phyloP scores from a whole-genome alignment of 2,113 vertebrate species.

The Mus musculus region DNA sequence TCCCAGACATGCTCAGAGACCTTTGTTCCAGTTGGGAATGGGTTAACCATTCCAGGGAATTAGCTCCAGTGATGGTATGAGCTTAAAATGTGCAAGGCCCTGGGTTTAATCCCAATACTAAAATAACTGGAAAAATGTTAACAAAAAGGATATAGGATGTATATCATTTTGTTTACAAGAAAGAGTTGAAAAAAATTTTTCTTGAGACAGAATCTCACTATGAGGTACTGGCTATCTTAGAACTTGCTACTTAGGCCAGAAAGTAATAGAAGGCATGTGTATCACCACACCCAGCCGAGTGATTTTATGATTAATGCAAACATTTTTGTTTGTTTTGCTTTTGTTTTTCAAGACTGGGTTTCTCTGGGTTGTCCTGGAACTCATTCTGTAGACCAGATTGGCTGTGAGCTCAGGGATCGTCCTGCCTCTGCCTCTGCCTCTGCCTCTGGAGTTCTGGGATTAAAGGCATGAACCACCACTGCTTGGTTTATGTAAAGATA shows the following conservation, averaged over 20 bases:
- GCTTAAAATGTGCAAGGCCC: background rate
- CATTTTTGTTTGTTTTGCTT: background rate
- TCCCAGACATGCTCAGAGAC: background rate
- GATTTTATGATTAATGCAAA: background rate
- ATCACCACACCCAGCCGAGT: background rate
- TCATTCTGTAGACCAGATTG: background rate
- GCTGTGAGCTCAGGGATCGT: background rate
- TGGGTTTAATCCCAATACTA: background rate
- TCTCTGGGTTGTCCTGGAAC: background rate
- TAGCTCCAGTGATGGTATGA: background rate
- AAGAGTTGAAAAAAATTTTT: background rate
- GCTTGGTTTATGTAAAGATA: background rate
- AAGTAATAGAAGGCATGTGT: background rate
- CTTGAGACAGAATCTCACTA: too few relatives aligned
- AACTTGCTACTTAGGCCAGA: background rate
- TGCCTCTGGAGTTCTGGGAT: background rate
- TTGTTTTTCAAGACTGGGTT: background rate
- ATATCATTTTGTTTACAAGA: background rate
- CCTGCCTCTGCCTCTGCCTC: background rate
- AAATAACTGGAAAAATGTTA: background rate
- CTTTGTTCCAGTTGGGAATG: background rate
- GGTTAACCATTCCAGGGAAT: background rate
- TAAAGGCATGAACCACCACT: background rate
- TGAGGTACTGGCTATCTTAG: background rate
- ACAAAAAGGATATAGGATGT: background rate